Base-by-base conservation (phyloP, 2,797 vertebrate genomes). In the Lutjanus campechanus region DNA sequence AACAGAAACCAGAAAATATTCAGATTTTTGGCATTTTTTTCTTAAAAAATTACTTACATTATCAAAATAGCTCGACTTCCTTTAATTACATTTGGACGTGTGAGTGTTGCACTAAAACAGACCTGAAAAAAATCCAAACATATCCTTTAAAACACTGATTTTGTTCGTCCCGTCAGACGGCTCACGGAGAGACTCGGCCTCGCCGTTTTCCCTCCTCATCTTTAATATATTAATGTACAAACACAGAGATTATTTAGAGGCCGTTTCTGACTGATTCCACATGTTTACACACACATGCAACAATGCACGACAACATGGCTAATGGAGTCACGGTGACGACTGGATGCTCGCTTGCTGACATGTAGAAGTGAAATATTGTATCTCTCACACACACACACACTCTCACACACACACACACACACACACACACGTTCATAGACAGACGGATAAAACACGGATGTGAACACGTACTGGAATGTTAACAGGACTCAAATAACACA, bases 261-360 rank as follows among this genome's bases (percentile, higher is more conserved):
- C 17, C 19, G 8, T 47, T 76, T 76, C 46, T 79, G 56, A 82
- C 55, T 20, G 7, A 16, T 41, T 67, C 22, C 10, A 82, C 75
- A 69, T 54, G 70, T 73, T 75, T 40, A 84, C 71, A 51, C 71
- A 51, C 17, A 76, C 80, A 65, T 56, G 67, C 65, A 73, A 67
- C 73, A 62, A 77, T 69, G 65, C 73, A 79, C 19, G 62, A 46
- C 56, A 36, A 17, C 0, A 51, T 17, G 44, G 58, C 9, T 73
- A 19, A 61, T 66, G 61, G 46, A 85, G 67, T 56, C 66, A 62
- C 76, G 50, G 40, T 67, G 59, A 76, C 25, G 67, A 70, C 69
- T 84, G 69, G 69, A 87, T 66, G 79, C 77, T 81, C 58, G 43
- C 64, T 76, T 40, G 59, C 36, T 46, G 54, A 68, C 77, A 54